phyloP scores from a whole-genome alignment of 1,140 invertebrate genomes.

The Heterodera carotae region DNA sequence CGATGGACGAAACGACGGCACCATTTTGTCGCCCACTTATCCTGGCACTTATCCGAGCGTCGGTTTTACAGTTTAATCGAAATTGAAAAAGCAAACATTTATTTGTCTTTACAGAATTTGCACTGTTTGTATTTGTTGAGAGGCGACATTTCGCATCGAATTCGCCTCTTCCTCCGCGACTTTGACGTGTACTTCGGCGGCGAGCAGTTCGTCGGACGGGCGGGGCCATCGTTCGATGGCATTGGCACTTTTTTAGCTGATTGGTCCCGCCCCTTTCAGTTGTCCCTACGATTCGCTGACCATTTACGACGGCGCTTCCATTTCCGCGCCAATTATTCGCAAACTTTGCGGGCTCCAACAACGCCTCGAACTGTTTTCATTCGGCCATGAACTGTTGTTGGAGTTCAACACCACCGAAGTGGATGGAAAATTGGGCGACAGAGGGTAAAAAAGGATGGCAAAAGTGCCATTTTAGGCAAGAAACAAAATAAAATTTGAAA shows the following conservation, averaged over 20 bases:
- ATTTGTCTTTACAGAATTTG: slow-evolving; percentile 55
- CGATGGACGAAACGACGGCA: slow-evolving; percentile 70
- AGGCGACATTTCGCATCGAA: slow-evolving; percentile 83
- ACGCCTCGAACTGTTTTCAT: slow-evolving; percentile 64
- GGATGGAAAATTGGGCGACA: slow-evolving; percentile 52
- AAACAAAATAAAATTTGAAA: background rate
- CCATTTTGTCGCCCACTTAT: slow-evolving; percentile 92
- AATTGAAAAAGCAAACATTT: no score
- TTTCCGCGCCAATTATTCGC: slow-evolving; percentile 83
- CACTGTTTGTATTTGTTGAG: slow-evolving; percentile 74
- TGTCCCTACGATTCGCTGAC: slow-evolving; percentile 97
- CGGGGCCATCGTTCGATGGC: background rate
- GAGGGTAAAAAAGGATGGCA: slow-evolving; percentile 56
- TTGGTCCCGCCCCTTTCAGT: slow-evolving; percentile 70
- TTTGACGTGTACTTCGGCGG: slow-evolving; percentile 98
- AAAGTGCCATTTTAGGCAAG: no score
- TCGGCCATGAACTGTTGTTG: slow-evolving; percentile 51
- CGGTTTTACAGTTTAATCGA: slow-evolving; percentile 5
- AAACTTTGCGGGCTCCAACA: slow-evolving; percentile 93
- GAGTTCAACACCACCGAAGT: slow-evolving; percentile 65
- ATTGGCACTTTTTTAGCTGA: background rate
- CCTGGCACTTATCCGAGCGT: slow-evolving; percentile 94
- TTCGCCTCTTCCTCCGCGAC: slow-evolving; percentile 92
- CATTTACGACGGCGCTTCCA: slow-evolving; percentile 88
- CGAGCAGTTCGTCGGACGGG: slow-evolving; percentile 80